Evolutionary conservation across 2,888 invertebrate genomes (phyloP), one percentile per base, ranked within the genome.

Genomic region (Gandaritis pyraliata): DNA sequence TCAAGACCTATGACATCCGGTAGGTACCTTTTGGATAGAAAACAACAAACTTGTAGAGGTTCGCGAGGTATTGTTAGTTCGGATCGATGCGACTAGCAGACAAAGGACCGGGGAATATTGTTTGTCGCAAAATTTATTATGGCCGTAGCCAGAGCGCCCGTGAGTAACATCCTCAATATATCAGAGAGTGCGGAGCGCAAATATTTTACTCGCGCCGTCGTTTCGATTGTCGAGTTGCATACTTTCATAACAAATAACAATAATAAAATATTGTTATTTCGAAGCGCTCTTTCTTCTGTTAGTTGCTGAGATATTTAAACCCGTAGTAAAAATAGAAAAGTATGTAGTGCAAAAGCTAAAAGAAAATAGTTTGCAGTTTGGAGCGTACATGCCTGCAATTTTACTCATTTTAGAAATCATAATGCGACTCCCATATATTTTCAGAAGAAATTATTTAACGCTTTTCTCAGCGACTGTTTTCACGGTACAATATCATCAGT

Each of bases 61-160:
- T 72, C 74, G 72, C 71, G 70, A 69, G 75, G 78, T 78, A 83
- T 86, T 83, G 86, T 87, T 78, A 73, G 67, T 57, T 61, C 65
- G 74, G 82, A 84, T 84, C 86, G 87, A 87, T 87, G 83, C 79
- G 78, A 72, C 79, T 77, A 74, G 75, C 86, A 84, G 85, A 91
- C 89, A 89, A 89, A 87, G 85, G 88, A 82, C 80, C 78, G 69
- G 82, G 83, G 86, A 87, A 90, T 90, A 90, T 89, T 90, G 90
- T 90, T 90, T 89, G 89, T 87, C 85, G 87, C 85, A 83, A 89
- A 90, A 90, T 90, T 90, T 90, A 90, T 90, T 90, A 88, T 81
- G 80, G 84, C 81, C 75, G 76, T 77, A 65, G 65, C 69, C 63
- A 66, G 68, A 62, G 58, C 67, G 63, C 53, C 56, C 55, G 64